Evolutionary conservation across 2,888 invertebrate species (phyloP), one percentile per base, ranked within the genome.

Genomic region (Herminia tarsipennalis): DNA sequence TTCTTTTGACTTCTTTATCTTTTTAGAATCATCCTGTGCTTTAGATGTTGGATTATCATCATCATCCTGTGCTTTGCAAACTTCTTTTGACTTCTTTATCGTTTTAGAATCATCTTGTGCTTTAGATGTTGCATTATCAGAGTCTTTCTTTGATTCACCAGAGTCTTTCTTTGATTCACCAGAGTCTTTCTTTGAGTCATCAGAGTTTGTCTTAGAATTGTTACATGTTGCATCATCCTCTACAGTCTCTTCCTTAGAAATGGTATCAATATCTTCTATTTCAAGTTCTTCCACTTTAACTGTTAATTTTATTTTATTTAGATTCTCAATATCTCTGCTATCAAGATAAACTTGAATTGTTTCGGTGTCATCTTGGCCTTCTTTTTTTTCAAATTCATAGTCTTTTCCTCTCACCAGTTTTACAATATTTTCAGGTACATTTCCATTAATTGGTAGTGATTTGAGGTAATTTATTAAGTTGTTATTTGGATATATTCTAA

Each of bases 401-500:
- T 59, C 41, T 57, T 61, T 64, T 34, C 73, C 73, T 47, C 73
- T 61, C 3, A 78, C 66, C 42, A 86, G 57, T 61, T 76, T 82
- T n/a, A 74, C 57, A 50, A 94, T 85, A 75, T 92, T 93, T 50
- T 77, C 59, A 8, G 95, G 94, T 35, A 92, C 75, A 56, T 92
- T 77, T 16, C 86, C 78, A 36, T 80, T 65, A 46, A 86, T 70
- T n/a, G 88, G 73, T 39, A 94, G 70, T 22, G 86, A 83, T 54
- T 88, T 83, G 9, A 94, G 78, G 57, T 93, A 94, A 12, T 92
- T 78, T 36, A 88, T 64, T 9, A 96, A 76, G 47, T 92, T 86
- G 30, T 92, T 72, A 27, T 94, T 93, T 21, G 96, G 94, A 61
- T 92, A 93, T 30, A 97, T 88, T 66, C 88, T 93, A 20, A 97